Evolutionary conservation across 2,113 vertebrate species (phyloP).

Genomic region (Sebastes fasciatus): DNA sequence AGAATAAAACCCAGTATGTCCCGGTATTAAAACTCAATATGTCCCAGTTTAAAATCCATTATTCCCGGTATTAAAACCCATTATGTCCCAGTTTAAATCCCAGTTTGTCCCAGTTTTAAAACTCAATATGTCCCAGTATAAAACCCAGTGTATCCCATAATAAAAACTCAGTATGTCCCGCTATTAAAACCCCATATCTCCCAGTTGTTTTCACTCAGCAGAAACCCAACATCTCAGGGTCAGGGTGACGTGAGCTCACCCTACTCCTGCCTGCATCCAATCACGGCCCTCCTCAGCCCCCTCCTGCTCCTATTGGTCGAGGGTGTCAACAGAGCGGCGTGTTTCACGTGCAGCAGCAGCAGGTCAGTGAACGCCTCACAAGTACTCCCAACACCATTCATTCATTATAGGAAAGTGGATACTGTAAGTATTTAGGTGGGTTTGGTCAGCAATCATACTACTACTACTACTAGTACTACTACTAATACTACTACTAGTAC

Average conservation of each 20-base stretch:
- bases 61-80: neutral
- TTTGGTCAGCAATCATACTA: too few species aligned
- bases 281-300: constrained; percentile 40
- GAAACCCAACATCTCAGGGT: too few species aligned
- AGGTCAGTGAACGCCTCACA: constrained; percentile 41
- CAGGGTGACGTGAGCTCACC: constrained; percentile 42
- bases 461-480: too few species aligned
- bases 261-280: constrained; percentile 50
- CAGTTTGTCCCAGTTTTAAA: neutral
- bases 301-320: constrained; percentile 32
- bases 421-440: too few species aligned
- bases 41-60: neutral
- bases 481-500: too few species aligned
- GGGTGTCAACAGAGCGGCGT: neutral
- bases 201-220: neutral
- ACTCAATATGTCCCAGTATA: neutral
- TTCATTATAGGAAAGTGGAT: too few species aligned
- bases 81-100: neutral
- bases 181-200: neutral
- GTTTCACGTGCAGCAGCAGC: constrained; percentile 28
- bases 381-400: neutral
- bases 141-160: neutral
- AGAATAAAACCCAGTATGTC: neutral
- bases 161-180: neutral
- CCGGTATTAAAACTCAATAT: neutral